Evolutionary conservation across 1,140 invertebrate species (phyloP).

Genomic region (Sesamia nonagrioides): DNA sequence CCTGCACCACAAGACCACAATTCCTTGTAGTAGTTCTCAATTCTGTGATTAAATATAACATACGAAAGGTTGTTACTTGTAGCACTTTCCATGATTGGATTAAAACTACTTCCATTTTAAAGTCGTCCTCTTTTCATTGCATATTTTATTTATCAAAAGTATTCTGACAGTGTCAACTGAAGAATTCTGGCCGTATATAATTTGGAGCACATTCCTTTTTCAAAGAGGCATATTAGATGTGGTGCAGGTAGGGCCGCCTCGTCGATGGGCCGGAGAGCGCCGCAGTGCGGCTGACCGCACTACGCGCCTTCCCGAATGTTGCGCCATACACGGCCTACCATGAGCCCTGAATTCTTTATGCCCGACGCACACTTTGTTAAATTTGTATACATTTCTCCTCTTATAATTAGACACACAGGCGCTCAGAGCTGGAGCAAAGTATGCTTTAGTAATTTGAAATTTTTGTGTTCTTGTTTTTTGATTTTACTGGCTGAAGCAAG

Average conservation of each 20-base stretch:
- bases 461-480: background rate
- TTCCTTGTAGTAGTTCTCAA: too few species aligned
- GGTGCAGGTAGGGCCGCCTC: slow-evolving; percentile 13
- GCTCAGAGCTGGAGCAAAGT: background rate
- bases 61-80: background rate
- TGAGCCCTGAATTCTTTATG: slow-evolving; percentile 37
- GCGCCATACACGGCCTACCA: slow-evolving; percentile 33
- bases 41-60: too few species aligned
- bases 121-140: background rate
- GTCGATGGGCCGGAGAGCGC: slow-evolving; percentile 7
- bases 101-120: background rate
- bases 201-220: slow-evolving; percentile 37
- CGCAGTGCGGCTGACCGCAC: slow-evolving; percentile 28
- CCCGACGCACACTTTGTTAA: slow-evolving; percentile 30
- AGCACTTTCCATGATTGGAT: background rate
- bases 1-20: too few species aligned
- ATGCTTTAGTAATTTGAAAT: background rate
- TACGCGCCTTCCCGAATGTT: slow-evolving; percentile 18
- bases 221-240: slow-evolving; percentile 38
- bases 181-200: slow-evolving; percentile 24
- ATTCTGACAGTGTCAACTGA: background rate
- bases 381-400: slow-evolving; percentile 32
- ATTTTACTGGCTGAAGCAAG: background rate
- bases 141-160: background rate
- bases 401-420: slow-evolving; percentile 17